Base-by-base conservation (phyloP, 2,113 vertebrate genomes). In the Serinus canaria region DNA sequence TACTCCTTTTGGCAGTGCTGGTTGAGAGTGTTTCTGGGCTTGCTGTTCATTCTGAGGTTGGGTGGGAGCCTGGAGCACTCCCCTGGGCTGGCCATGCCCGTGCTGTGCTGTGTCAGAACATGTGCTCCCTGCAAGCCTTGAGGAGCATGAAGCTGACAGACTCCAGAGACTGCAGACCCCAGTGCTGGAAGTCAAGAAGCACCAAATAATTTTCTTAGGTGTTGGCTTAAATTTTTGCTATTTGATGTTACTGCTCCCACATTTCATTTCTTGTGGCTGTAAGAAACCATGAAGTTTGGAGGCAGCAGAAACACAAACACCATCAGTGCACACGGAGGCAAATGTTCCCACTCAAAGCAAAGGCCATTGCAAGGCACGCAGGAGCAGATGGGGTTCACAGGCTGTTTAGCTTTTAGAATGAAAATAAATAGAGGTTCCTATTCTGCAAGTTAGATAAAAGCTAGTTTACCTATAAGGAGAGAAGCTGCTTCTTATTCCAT, bases 331-430 rank as follows among this genome's bases (percentile, higher is more conserved):
- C 41, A 27, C 64, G 50, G 39, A 43, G 59, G 64, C 72, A 56
- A 91, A 33, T 19, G 62, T 56, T 55, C 19, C 46, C 5, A 1
- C 76, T 76, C 41, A 19, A 86, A 91, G 72, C 83, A 86, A 89
- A 87, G 84, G 37, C 87, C 72, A 21, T 59, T 83, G 75, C 62
- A 37, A 63, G 63, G 55, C 68, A 68, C 13, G 10, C 1, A 2
- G 68, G 64, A 93, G 84, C 92, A 93, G 87, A 49, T 91, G 84
- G 92, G 59, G 27, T 73, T 87, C 77, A 58, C 37, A 31, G 64
- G 19, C 81, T 89, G 4, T 15, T 91, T 81, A 52, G 44, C 46
- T 89, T 80, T 56, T 62, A 74, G 77, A 68, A 66, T 87, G 33
- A 62, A 87, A 87, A 91, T n/a, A 76, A 91, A 52, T 66, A 50